Base-by-base conservation (phyloP, 2,797 vertebrate species). In the Phoxinus dragarum region DNA sequence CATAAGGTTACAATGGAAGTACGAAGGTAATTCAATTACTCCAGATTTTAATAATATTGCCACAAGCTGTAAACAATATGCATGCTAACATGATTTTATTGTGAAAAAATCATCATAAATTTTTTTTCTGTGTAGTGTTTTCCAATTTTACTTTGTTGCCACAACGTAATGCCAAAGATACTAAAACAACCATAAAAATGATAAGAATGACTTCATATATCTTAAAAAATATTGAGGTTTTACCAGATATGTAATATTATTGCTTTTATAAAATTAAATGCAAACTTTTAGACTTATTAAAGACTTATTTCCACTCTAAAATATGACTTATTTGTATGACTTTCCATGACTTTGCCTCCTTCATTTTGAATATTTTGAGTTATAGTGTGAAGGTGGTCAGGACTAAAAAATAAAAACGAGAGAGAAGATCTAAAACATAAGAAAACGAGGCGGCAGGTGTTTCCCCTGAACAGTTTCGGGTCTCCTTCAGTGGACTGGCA, bases 321-420 rank as follows among this genome's bases (percentile, higher is more conserved):
- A 27, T 27, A 6, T 47, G 10, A 42, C 11, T 77, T 42, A 47
- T 38, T 77, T 77, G 5, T 49, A 76, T 84, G 73, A 84, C 47
- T 84, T 77, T 84, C 75, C 9, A 34, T 84, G 82, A 84, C 64
- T 69, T 84, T 84, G 64, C 38, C 34, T 71, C 5, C 38, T 76
- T 76, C 36, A 54, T 64, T 52, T 31, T 10, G 3, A n/a, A n/a
- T 78, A 31, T 16, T 68, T 42, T 42, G 0, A 40, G 44, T 31
- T 54, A 54, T 52, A 67, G 67, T 12, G 27, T 40, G n/a, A 17
- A 77, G 47, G n/a, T 67, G 23, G 11, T 67, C 44, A 31, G 44
- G 47, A 76, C 27, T 23, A 36, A 8, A 27, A 68, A 31, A 64
- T 0, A 27, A 27, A 9, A 27, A 11, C n/a, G 1, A 27, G n/a